Evolutionary conservation across 2,797 vertebrate genomes (phyloP), one percentile per base, ranked within the genome.

Genomic region (Halcyon chelicuti): DNA sequence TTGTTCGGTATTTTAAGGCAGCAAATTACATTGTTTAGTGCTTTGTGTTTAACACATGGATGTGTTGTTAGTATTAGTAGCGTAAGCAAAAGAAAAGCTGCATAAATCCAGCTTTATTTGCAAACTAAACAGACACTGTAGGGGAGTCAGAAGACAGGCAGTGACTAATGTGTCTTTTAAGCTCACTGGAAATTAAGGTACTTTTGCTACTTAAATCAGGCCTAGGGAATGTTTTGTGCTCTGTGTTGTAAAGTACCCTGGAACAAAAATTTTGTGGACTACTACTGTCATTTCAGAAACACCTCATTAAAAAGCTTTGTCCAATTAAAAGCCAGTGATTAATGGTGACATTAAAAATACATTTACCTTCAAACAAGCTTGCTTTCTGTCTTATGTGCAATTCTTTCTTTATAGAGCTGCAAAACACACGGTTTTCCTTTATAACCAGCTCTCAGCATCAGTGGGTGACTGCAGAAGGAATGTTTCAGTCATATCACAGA

Each of bases 1-100:
- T 95, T 90, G 71, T 91, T 86, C 88, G 79, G 93, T 92, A 89
- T 95, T 95, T 98, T 98, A 98, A 98, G 98, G 98, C 98, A 98
- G 94, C 97, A 97, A 97, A 97, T 96, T 87, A 82, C 79, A 16
- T 90, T 22, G 44, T 94, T 93, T 29, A 63, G 88, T 91, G 97
- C 96, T 97, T 90, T 92, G 82, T 82, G 42, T 89, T 88, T 81
- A 94, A 94, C 72, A 60, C 74, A 74, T 72, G 86, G 57, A 67
- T 44, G 72, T 79, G 65, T 60, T 37, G 11, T 78, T 67, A 88
- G 31, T 49, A 88, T 93, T 66, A 88, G 81, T 21, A 68, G 71
- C 40, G 74, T 77, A 94, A 92, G 86, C 75, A 93, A 77, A 85
- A 94, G 87, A 76, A 90, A 85, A 95, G 76, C 72, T 94, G 60